phyloP scores from a whole-genome alignment of 2,888 invertebrate genomes.

The Dasypolia templi region DNA sequence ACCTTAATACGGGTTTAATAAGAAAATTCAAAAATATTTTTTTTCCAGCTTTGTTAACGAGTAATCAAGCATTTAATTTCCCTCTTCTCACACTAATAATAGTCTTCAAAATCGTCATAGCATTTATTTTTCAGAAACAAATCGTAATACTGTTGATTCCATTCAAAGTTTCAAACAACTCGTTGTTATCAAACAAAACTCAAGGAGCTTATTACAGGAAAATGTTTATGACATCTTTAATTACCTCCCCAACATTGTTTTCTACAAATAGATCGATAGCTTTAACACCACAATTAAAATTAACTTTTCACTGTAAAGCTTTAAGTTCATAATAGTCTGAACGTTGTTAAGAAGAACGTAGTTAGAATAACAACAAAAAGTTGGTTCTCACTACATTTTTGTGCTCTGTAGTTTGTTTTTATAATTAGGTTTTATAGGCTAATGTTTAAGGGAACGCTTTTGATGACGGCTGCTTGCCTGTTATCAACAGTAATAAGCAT shows the following conservation, averaged over 20 bases:
- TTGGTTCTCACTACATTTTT: conserved; percentile 52
- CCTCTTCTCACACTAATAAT: not conserved
- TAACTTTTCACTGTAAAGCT: not conserved
- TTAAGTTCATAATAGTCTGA: conserved; percentile 31
- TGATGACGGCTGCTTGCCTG: conserved; percentile 1
- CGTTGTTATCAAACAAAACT: conserved; percentile 39
- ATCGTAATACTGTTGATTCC: conserved; percentile 24
- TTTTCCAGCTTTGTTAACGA: no score
- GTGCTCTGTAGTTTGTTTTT: conserved; percentile 47
- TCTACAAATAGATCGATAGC: conserved; percentile 77
- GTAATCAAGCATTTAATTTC: not conserved
- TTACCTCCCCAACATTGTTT: conserved; percentile 72
- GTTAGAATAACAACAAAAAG: conserved; percentile 69
- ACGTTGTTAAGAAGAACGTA: conserved; percentile 22
- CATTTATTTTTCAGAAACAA: conserved; percentile 25
- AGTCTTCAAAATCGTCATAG: not conserved
- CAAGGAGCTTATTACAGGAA: conserved; percentile 43
- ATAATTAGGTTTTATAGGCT: conserved; percentile 19
- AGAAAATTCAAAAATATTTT: no score
- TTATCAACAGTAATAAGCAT: conserved; percentile 4
- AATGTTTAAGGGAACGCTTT: conserved; percentile 20
- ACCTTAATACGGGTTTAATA: not conserved
- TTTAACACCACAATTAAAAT: conserved; percentile 53
- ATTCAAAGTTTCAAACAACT: conserved; percentile 41
- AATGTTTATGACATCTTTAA: conserved; percentile 70